These are phyloP conservation scores for Oreotrochilus melanogaster DNA, from an alignment of 2,113 vertebrate species.

Conservation along the genomic window DNA sequence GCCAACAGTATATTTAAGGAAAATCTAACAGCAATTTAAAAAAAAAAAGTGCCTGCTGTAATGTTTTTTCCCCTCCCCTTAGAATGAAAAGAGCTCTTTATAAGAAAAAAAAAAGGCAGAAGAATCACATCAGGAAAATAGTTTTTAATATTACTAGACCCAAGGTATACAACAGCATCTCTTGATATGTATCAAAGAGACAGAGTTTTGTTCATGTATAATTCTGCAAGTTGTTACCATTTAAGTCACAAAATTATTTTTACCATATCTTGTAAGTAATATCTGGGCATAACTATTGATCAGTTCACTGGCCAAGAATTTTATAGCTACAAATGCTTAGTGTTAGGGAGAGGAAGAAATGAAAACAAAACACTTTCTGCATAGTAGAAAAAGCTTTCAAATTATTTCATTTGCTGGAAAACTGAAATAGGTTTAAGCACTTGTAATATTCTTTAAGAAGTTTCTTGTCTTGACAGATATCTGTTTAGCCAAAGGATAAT, in stretches of 20 bases:
- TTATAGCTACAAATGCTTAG: neutral
- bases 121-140: neutral
- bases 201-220: neutral
- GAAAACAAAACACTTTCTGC: neutral
- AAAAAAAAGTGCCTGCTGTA: neutral
- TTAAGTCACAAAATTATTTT: neutral
- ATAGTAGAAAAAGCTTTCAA: neutral
- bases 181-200: neutral
- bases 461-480: neutral
- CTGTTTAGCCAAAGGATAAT: neutral
- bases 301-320: neutral
- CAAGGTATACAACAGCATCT: neutral
- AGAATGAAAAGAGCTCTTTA: neutral
- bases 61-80: neutral
- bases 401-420: neutral
- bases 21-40: neutral
- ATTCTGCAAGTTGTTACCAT: neutral
- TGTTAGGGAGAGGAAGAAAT: neutral
- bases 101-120: neutral
- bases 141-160: neutral
- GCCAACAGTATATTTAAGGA: neutral
- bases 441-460: neutral
- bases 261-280: neutral
- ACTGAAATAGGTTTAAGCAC: neutral
- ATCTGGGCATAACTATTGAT: neutral